Evolutionary conservation across 2,888 invertebrate species (phyloP).

Genomic region (Lasioglossum morio): DNA sequence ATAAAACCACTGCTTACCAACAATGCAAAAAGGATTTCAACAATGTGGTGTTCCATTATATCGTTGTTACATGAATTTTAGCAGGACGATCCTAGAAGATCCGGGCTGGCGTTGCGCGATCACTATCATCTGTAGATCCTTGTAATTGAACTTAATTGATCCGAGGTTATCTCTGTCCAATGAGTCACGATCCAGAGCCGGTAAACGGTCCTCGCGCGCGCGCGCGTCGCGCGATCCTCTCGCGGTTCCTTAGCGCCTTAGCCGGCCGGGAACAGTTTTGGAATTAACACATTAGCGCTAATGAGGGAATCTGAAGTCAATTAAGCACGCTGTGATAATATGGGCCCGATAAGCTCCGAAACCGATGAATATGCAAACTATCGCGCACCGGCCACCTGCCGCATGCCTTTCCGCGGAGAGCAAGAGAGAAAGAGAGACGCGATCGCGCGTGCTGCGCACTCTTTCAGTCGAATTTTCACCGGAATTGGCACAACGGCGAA

Average conservation of each 20-base stretch:
- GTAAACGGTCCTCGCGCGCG: slow-evolving; percentile 17
- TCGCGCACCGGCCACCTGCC: slow-evolving; percentile 76
- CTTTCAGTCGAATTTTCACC: slow-evolving; percentile 40
- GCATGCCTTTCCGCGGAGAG: slow-evolving; percentile 61
- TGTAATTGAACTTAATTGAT: slow-evolving; percentile 37
- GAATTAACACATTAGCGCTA: slow-evolving; percentile 81
- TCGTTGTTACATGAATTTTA: no score
- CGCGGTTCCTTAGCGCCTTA: slow-evolving; percentile 42
- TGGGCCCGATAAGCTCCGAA: slow-evolving; percentile 75
- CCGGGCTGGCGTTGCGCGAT: background rate
- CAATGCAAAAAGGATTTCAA: no score
- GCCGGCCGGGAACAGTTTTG: slow-evolving; percentile 58
- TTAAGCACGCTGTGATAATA: slow-evolving; percentile 80
- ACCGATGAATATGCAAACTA: slow-evolving; percentile 82
- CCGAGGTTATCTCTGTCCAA: slow-evolving; percentile 3
- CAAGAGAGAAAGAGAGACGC: slow-evolving; percentile 1
- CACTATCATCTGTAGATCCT: background rate
- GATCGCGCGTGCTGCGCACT: background rate
- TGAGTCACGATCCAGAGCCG: background rate
- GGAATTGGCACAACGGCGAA: slow-evolving; percentile 6
- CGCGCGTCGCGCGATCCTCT: background rate
- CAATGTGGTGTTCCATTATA: no score
- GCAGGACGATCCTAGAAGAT: no score
- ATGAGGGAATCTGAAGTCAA: slow-evolving; percentile 82
- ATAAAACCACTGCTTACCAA: no score